Evolutionary conservation across 2,797 vertebrate species (phyloP), one percentile per base, ranked within the genome.

Genomic region (Notoglanidium macrostoma): DNA sequence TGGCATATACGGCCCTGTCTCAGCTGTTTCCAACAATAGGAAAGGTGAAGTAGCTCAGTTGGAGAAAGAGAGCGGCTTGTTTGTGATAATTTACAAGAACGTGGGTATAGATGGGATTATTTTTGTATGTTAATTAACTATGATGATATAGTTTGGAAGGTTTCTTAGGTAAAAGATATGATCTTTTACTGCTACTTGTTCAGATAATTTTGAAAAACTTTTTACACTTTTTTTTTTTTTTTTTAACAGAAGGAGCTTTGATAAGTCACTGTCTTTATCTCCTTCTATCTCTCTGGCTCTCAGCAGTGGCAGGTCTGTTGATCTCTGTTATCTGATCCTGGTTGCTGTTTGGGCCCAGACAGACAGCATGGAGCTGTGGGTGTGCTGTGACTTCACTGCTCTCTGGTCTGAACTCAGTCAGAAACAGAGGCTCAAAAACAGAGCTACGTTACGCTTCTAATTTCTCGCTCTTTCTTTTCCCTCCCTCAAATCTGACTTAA

Each of bases 401-500:
- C 61, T 89, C 55, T 90, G 23, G 40, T 74, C 49, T 85, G 61
- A 72, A 79, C 23, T 29, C 57, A 44, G 29, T 46, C 49, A 84
- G 76, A 77, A 49, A 83, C n/a, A 86, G 54, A 63, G 32, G 44
- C 78, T 67, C 19, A 82, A 82, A 81, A 86, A 84, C 68, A 89
- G 77, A 87, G 32, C 4, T 32, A 65, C 72, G 17, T 63, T 87
- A 68, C 79, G 11, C 29, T 23, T 83, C 55, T 49, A 86, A 67
- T 88, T 87, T 83, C 77, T 85, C 61, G 68, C 40, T 67, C 19
- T 86, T 74, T 85, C 68, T 63, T 86, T 78, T 88, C 68, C 87
- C 82, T 89, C 76, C 87, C 86, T 85, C 55, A 61, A 89, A 90
- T 88, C 89, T 57, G 77, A 1, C 91, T 89, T 93, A 92, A 94